Percentiles rank a stretch among this genome's conserved stretches.
Evolutionary conservation across 2,113 vertebrate species (phyloP).

Genomic region (Lipophrys pholis): DNA sequence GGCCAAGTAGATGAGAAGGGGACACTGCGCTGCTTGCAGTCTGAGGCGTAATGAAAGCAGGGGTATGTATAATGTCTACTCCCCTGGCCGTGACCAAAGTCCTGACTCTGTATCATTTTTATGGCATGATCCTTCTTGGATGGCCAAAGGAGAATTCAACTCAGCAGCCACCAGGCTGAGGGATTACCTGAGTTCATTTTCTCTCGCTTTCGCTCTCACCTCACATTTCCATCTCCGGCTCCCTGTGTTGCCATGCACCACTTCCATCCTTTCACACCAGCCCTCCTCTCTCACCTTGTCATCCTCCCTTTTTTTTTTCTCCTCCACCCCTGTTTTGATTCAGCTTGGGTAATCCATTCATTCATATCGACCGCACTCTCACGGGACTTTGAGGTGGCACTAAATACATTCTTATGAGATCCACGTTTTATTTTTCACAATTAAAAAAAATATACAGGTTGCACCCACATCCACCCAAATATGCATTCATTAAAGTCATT

Average conservation of each 20-base stretch:
- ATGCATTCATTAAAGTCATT: too few species aligned
- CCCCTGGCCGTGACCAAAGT: conserved; percentile 55
- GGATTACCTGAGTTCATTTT: conserved; percentile 39
- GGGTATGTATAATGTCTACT: conserved; percentile 58
- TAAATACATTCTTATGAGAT: background rate
- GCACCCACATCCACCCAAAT: too few species aligned
- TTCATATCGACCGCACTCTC: conserved; percentile 20
- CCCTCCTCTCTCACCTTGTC: conserved; percentile 22
- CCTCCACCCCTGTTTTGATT: conserved; percentile 23
- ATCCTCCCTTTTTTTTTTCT: background rate
- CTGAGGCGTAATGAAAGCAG: conserved; percentile 56
- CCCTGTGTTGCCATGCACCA: background rate
- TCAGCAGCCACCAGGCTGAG: background rate
- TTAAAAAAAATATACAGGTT: too few species aligned
- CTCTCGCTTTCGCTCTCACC: conserved; percentile 29
- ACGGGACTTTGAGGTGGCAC: conserved; percentile 2
- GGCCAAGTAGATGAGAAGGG: conserved; percentile 60
- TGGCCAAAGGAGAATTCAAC: conserved; percentile 29
- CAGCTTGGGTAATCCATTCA: conserved; percentile 39
- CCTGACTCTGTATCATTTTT: conserved; percentile 75
- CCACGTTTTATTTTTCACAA: background rate
- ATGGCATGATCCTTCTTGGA: conserved; percentile 68
- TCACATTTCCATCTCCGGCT: conserved; percentile 26
- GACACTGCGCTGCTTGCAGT: conserved; percentile 38
- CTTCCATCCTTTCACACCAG: conserved; percentile 25